phyloP scores from a whole-genome alignment of 2,888 invertebrate species.

The Alloscopus bannaensis region DNA sequence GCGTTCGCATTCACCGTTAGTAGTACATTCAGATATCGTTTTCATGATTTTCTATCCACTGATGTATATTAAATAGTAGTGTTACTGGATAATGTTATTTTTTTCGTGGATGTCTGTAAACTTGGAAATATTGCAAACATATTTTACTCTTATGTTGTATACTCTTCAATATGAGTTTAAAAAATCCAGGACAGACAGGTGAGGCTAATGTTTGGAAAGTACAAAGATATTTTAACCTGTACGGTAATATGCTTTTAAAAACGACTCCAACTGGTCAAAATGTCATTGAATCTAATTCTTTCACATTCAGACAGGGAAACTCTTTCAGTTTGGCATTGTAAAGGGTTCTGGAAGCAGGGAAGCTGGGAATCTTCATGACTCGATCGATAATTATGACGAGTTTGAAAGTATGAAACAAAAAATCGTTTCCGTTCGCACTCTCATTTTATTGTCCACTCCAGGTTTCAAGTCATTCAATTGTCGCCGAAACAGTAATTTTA shows the following conservation, averaged over 20 bases:
- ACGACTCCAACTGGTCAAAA: too few relatives aligned
- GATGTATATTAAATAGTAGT: conserved; percentile 32
- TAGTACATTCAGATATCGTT: conserved; percentile 1
- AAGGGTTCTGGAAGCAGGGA: too few relatives aligned
- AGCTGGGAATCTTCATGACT: too few relatives aligned
- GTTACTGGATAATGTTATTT: conserved; percentile 44
- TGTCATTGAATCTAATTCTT: too few relatives aligned
- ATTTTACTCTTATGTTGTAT: conserved; percentile 47
- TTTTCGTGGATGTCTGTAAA: conserved; percentile 37
- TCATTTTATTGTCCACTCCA: conserved; percentile 60
- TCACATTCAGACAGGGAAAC: too few relatives aligned
- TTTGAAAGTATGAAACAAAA: background rate
- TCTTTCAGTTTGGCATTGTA: too few relatives aligned
- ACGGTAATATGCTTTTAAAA: too few relatives aligned
- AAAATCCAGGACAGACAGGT: conserved; percentile 29
- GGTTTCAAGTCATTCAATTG: conserved; percentile 60
- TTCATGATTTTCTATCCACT: conserved; percentile 22
- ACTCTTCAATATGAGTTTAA: conserved; percentile 34
- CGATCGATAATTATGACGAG: too few relatives aligned
- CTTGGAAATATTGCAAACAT: conserved; percentile 20
- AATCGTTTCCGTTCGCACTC: conserved; percentile 30
- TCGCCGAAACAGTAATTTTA: too few relatives aligned
- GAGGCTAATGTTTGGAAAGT: conserved; percentile 35
- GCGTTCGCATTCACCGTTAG: conserved; percentile 21
- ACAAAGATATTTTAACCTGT: conserved; percentile 37